phyloP scores from a whole-genome alignment of 2,888 invertebrate genomes.

The Kuschelorhynchus macadamiae region DNA sequence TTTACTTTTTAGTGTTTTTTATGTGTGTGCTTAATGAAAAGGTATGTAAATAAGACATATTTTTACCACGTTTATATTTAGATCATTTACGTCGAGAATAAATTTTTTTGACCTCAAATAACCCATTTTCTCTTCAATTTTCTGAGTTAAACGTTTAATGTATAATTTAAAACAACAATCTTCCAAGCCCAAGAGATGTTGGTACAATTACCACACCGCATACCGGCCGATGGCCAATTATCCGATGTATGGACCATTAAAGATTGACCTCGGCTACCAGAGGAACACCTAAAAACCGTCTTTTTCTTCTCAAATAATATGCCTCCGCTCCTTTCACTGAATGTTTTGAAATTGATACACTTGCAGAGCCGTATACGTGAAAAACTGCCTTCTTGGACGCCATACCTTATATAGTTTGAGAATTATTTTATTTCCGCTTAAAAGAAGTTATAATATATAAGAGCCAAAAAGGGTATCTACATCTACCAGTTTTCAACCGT shows the following conservation, averaged over 20 bases:
- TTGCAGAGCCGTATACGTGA: constrained; percentile 5
- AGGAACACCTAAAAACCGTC: constrained; percentile 28
- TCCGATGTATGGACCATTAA: constrained; percentile 29
- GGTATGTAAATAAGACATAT: no score
- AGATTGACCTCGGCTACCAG: constrained; percentile 38
- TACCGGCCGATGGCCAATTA: constrained; percentile 25
- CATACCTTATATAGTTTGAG: no score
- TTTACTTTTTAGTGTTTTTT: no score
- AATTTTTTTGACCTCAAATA: not conserved
- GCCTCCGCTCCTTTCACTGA: constrained; percentile 29
- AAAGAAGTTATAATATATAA: no score
- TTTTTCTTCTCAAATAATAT: constrained; percentile 33
- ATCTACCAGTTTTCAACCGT: no score
- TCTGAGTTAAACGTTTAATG: constrained; percentile 2
- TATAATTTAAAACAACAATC: constrained; percentile 18
- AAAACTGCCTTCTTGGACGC: not conserved
- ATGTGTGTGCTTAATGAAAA: no score
- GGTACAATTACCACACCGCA: constrained; percentile 24
- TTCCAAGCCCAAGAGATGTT: constrained; percentile 19
- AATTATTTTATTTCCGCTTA: no score
- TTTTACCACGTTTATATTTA: no score
- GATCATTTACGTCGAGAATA: no score
- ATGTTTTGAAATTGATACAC: constrained; percentile 36
- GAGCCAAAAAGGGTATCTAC: no score
- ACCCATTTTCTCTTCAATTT: not conserved